Evolutionary conservation across 1,140 invertebrate species (phyloP), one percentile per base, ranked within the genome.

Genomic region (Drosophila ananassae): DNA sequence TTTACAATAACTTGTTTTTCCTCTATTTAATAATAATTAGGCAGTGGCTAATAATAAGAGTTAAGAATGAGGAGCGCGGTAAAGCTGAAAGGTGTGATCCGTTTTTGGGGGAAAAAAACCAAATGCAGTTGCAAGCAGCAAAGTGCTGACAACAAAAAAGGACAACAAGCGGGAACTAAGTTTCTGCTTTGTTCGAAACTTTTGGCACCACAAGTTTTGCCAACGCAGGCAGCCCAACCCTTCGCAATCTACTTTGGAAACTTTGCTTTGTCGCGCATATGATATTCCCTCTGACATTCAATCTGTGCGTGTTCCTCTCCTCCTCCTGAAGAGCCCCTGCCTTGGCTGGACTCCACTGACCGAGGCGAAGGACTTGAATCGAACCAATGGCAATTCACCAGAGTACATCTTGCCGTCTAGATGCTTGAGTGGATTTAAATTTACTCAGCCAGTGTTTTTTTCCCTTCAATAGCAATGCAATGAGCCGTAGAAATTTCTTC

Each of bases 251-350:
- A 24, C 48, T 55, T 34, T 30, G 28, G 37, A 66, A 78, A 77
- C 67, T 81, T 67, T 81, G 62, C 69, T 34, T 59, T 59, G 60
- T 59, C 63, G 82, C 67, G 74, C 81, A 87, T 85, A 85, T 85
- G 81, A 81, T 87, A 81, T 85, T 73, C 74, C 51, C 61, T 73
- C 61, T 87, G 82, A 87, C 83, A 85, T 85, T 85, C 79, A 87
- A 87, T 87, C 83, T 82, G 56, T 87, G 66, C 47, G 62, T 71
- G 44, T 41, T 21, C 21, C 44, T 22, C 51, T 25, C 71, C 7
- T 22, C 44, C 22, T 46, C 7, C 13, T 21, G 13, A 47, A 54
- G 67, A 67, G 34, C 2, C 34, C 34, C 10, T 17, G 17, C 17
- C 34, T 37, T 37, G 34, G 34, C 34, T n/a, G 60, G 69, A 75